These are phyloP conservation scores for Alviniconcha marisindica DNA, from an alignment of 1,140 invertebrate species.

Conservation along the genomic window DNA sequence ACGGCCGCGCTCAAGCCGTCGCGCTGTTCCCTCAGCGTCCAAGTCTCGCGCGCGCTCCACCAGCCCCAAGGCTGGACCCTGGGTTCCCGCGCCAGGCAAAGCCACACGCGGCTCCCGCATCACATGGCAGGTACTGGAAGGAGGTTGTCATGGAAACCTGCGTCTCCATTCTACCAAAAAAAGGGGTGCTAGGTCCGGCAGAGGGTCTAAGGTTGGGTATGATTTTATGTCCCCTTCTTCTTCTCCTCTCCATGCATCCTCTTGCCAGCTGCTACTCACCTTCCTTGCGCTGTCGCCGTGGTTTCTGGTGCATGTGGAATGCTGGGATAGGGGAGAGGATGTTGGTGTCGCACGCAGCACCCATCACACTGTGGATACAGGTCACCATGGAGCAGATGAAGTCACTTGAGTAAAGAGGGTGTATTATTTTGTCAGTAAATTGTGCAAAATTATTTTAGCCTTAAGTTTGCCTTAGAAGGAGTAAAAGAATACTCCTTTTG, in stretches of 20 bases:
- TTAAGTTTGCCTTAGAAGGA: too few relatives aligned
- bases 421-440: too few relatives aligned
- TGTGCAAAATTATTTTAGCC: too few relatives aligned
- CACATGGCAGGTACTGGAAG: conserved; percentile 68
- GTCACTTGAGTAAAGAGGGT: too few relatives aligned
- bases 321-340: neutral
- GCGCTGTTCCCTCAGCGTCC: neutral
- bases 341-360: neutral
- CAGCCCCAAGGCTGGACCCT: conserved; percentile 66
- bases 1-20: conserved; percentile 1
- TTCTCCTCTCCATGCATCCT: neutral
- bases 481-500: too few relatives aligned
- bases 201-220: neutral
- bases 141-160: neutral
- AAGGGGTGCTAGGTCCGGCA: neutral
- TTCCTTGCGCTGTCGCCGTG: conserved; percentile 1
- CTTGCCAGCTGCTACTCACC: neutral
- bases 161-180: neutral
- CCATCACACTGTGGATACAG: too few relatives aligned
- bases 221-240: neutral
- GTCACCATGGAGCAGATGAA: too few relatives aligned
- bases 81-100: conserved; percentile 73
- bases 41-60: conserved; percentile 58
- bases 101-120: conserved; percentile 67
- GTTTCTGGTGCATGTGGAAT: neutral